Conservation (phyloP, 2,113 vertebrate genomes). For the Plectropomus leopardus region DNA sequence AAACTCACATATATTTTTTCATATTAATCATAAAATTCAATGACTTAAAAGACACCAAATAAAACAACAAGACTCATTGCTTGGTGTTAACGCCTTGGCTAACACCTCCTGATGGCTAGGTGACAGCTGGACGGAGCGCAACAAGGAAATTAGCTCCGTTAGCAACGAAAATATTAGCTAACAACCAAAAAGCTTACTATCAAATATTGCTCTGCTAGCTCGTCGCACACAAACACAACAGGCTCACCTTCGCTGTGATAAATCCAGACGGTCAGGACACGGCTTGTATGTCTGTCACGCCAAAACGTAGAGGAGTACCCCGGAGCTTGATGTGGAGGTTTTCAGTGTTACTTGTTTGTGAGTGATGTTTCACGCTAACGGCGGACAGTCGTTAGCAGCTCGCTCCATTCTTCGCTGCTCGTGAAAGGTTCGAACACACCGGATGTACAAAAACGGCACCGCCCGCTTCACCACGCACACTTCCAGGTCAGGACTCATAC, state of each 20-base stretch:
- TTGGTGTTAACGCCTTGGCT: constrained; percentile 37
- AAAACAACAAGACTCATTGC: not conserved
- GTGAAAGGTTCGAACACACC: constrained; percentile 68
- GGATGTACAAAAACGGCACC: constrained; percentile 80
- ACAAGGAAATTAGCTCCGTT: constrained; percentile 81
- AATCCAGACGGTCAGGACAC: constrained; percentile 19
- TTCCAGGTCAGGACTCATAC: constrained; percentile 72
- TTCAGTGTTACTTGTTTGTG: constrained; percentile 36
- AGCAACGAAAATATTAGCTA: constrained; percentile 69
- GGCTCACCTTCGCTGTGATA: constrained; percentile 66
- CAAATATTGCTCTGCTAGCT: constrained; percentile 35
- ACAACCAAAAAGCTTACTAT: constrained; percentile 8
- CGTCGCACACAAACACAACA: constrained; percentile 40
- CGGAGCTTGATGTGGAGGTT: not conserved
- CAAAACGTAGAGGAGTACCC: not conserved
- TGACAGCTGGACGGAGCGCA: constrained; percentile 74
- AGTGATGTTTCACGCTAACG: constrained; percentile 53
- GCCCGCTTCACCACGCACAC: constrained; percentile 69
- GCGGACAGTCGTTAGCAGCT: constrained; percentile 24
- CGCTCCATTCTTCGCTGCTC: constrained; percentile 75
- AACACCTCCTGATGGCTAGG: constrained; percentile 48
- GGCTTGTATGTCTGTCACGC: not conserved
- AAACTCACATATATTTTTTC: not conserved
- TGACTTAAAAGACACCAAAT: not conserved
- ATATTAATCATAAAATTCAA: not conserved